Evolutionary conservation across 2,113 vertebrate species (phyloP), one percentile per base, ranked within the genome.

Genomic region (Osmerus mordax): DNA sequence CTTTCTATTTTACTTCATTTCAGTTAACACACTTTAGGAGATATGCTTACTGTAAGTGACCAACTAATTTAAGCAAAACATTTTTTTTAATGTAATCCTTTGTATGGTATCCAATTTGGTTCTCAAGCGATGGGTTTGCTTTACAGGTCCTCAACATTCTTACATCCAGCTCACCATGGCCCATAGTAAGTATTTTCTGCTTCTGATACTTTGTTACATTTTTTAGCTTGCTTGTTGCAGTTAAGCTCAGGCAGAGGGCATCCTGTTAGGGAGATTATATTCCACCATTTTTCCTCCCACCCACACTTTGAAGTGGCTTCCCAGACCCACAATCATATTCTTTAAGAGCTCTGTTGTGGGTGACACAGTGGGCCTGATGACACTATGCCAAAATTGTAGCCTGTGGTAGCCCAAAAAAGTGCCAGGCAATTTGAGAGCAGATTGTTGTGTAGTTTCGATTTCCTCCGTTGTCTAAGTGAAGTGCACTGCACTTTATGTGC

Each of bases 281-380:
- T 61, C 61, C 72, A 28, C 23, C 41, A 13, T 6, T 25, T 56
- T 18, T 71, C 76, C 78, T 74, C 82, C 73, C 73, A 78, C 78
- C 36, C 71, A 74, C 73, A 78, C 59, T 82, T 60, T 81, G 79
- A 80, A 83, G 84, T 74, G 79, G 77, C 75, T 82, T 78, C 65
- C 68, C 67, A 21, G 70, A 82, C 69, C 79, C 80, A 77, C 81
- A 79, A 47, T 47, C 5, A 3, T 36, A 36, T 6, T 36, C 4
- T 47, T 53, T 21, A 25, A 23, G 29, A 14, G 65, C 36, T 55
- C 23, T 55, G 21, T 19, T 78, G 73, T 67, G 78, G 67, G 54
- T 23, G 58, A n/a, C 67, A 28, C 25, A 28, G 25, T 28, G 25
- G 25, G 25, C 32, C 32, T 8, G 32, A 36, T 36, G 32, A 15